These are phyloP conservation scores for Epizoanthus illoricatus DNA, from an alignment of 92 coral and sea anemone genomes.

Conservation along the genomic window DNA sequence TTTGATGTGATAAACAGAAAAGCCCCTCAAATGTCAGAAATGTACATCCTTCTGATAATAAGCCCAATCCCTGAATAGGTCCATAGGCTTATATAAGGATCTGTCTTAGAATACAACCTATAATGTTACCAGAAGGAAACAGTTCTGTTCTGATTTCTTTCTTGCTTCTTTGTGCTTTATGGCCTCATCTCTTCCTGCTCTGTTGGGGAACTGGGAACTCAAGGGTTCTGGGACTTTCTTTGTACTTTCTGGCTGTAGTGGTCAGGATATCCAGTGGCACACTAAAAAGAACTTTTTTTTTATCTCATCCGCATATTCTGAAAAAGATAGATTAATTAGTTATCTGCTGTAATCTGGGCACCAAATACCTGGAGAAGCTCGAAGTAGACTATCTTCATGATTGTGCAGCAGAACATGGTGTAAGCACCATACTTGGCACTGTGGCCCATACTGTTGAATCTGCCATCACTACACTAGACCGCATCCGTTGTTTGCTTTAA, in stretches of 20 bases:
- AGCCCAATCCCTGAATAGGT: not conserved
- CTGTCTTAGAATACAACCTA: not conserved
- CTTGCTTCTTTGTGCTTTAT: not conserved
- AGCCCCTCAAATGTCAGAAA: too few relatives aligned
- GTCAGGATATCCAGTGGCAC: slow-evolving; percentile 15
- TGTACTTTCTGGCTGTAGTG: slow-evolving; percentile 14
- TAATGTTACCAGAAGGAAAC: slow-evolving; percentile 24
- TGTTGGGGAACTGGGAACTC: slow-evolving; percentile 32
- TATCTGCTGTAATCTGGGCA: too few relatives aligned
- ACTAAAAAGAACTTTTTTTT: slow-evolving; percentile 35
- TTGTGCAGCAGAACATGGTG: slow-evolving; percentile 45
- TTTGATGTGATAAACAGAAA: too few relatives aligned
- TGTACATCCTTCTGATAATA: not conserved
- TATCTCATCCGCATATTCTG: slow-evolving; percentile 48
- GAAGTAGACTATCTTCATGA: slow-evolving; percentile 48
- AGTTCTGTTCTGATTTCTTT: slow-evolving; percentile 24
- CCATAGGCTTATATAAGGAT: too few relatives aligned
- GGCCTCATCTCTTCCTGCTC: slow-evolving; percentile 23
- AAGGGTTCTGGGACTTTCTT: slow-evolving; percentile 45
- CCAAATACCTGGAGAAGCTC: slow-evolving; percentile 56
- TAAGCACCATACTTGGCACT: slow-evolving; percentile 60
- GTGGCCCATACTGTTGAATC: slow-evolving; percentile 66
- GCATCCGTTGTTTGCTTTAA: slow-evolving; percentile 39
- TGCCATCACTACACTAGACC: slow-evolving; percentile 68
- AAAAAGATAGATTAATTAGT: not conserved